phyloP scores from a whole-genome alignment of 1,140 invertebrate species.

The Procambarus clarkii region DNA sequence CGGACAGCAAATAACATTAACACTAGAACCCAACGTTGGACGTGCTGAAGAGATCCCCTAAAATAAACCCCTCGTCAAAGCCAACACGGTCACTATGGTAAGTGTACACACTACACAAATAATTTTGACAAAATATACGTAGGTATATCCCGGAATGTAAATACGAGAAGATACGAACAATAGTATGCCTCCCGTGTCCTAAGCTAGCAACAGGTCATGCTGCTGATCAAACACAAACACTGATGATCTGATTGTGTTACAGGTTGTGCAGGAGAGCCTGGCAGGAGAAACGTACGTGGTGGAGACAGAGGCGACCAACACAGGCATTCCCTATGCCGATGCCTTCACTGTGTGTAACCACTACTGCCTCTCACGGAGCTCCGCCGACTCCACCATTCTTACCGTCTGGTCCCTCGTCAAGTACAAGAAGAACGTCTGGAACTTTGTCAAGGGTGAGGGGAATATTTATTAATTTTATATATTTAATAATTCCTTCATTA shows the following conservation, averaged over 20 bases:
- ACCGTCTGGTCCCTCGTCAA: constrained; percentile 35
- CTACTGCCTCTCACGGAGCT: constrained; percentile 36
- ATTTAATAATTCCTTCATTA: neutral
- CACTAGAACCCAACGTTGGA: no score
- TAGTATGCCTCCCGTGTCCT: no score
- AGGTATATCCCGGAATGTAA: no score
- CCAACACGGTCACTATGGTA: no score
- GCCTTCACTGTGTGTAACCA: constrained; percentile 38
- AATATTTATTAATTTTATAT: neutral
- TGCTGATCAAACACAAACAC: no score
- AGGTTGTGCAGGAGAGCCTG: neutral
- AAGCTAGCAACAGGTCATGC: no score
- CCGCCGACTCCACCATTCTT: neutral
- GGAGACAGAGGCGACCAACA: constrained; percentile 30
- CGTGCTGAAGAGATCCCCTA: no score
- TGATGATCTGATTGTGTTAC: neutral
- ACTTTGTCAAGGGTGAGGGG: constrained; percentile 37
- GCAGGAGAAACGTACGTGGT: constrained; percentile 38
- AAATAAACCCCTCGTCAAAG: no score
- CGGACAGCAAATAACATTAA: no score
- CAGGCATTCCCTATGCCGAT: constrained; percentile 46
- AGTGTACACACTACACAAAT: no score
- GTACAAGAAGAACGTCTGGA: constrained; percentile 53
- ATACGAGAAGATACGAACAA: no score
- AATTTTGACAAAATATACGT: no score